Base-by-base conservation (phyloP, 2,113 vertebrate genomes). In the Channa maculata region DNA sequence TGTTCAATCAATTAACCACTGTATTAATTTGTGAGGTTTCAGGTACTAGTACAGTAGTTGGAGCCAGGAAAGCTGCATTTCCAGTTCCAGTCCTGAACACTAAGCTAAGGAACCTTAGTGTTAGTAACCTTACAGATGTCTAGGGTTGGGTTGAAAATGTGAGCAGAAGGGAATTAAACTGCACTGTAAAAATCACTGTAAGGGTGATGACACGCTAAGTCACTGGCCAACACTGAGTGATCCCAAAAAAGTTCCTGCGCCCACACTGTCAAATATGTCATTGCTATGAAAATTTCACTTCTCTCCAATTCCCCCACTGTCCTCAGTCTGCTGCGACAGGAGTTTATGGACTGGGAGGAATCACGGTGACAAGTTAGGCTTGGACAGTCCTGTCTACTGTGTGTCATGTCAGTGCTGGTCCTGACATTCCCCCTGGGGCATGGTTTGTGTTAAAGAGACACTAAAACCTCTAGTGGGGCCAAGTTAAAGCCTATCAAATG, bases 331-430 rank as follows among this genome's bases (percentile, higher is more conserved):
- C 54, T 24, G 33, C 50, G 58, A 73, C 68, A 46, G 12, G 58
- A 44, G 15, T 13, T 14, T 61, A 60, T 65, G 5, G 39, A 67
- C 71, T 13, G 43, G 69, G 65, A 68, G 65, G 13, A 62, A 60
- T 52, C 53, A 33, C 43, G 3, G 37, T 75, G 80, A 85, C 65
- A 76, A 71, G 59, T 55, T 72, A 76, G 68, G 55, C 34, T 37
- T 8, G n/a, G 53, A 79, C 64, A 57, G 45, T 51, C 60, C 60
- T 80, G 80, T 75, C 80, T 63, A 51, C 38, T 49, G 41, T 54
- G 34, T 63, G 62, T 72, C 79, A 85, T 48, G 77, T 65, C 80
- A 85, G 60, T 61, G 13, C 45, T 54, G 73, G 72, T 54, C 59
- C 61, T 45, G 60, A 77, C 75, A 71, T 71, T 63, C 65, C 78